These are phyloP conservation scores for Saccostrea echinata DNA, from an alignment of 1,140 invertebrate genomes.

Conservation along the genomic window DNA sequence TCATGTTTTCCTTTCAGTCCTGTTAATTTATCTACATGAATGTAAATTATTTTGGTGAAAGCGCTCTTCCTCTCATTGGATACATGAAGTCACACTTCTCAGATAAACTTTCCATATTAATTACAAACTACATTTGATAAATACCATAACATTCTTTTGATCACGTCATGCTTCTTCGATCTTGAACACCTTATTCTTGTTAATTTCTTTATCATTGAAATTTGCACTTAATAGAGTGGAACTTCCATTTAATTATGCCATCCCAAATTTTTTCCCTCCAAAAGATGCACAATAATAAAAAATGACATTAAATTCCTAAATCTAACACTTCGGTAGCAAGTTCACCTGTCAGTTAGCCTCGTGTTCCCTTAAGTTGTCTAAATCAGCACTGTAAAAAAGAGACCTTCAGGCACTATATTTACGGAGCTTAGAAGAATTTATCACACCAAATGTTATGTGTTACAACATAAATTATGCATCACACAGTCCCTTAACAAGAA, in stretches of 20 bases:
- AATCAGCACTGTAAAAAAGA: slow-evolving; percentile 13
- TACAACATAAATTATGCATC: slow-evolving; percentile 29
- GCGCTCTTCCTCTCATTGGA: background rate
- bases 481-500: background rate
- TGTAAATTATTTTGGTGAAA: background rate
- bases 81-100: background rate
- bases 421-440: slow-evolving; percentile 11
- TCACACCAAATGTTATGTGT: slow-evolving; percentile 34
- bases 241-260: background rate
- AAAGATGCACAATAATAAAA: background rate
- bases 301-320: slow-evolving; percentile 32
- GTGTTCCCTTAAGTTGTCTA: background rate
- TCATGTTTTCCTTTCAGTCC: background rate
- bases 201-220: slow-evolving; percentile 30
- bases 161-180: background rate
- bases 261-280: too few relatives aligned
- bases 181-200: background rate
- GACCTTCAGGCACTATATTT: slow-evolving; percentile 30
- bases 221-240: slow-evolving; percentile 14
- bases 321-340: background rate
- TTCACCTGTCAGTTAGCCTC: slow-evolving; percentile 3
- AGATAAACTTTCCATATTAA: slow-evolving; percentile 34
- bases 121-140: background rate
- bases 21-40: background rate
- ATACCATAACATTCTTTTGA: slow-evolving; percentile 31